These are phyloP conservation scores for Pseudopipra pipra DNA, from an alignment of 2,113 vertebrate species.

Conservation along the genomic window DNA sequence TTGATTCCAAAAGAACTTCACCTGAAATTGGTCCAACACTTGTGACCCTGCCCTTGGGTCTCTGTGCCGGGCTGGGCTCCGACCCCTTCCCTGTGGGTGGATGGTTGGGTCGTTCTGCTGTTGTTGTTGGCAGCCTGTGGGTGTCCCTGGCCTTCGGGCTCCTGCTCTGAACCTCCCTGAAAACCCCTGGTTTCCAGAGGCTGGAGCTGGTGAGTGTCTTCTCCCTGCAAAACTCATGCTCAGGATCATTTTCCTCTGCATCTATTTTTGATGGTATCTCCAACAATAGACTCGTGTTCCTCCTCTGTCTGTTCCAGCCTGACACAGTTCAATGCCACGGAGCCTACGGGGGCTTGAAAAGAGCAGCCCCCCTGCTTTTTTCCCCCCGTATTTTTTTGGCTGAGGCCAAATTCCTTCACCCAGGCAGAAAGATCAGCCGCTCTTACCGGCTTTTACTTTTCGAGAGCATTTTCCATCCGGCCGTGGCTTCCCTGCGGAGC, in stretches of 20 bases:
- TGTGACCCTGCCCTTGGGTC: background rate
- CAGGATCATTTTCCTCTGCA: background rate
- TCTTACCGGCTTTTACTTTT: conserved; percentile 19
- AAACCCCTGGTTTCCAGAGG: background rate
- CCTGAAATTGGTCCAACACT: background rate
- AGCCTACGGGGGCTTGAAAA: conserved; percentile 64
- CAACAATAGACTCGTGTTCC: background rate
- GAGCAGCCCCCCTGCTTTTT: conserved; percentile 5
- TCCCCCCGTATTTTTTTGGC: background rate
- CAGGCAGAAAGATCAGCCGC: conserved; percentile 54
- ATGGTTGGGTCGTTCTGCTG: background rate
- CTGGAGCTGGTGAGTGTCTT: background rate
- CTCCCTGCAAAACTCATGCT: background rate
- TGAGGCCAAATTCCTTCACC: conserved; percentile 63
- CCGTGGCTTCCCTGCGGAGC: background rate
- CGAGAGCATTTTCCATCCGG: background rate
- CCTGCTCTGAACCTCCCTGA: background rate
- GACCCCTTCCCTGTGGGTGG: background rate
- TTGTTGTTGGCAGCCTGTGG: background rate
- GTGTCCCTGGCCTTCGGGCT: background rate
- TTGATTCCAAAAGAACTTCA: background rate
- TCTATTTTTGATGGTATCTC: background rate
- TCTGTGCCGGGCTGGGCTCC: background rate
- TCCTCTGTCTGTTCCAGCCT: background rate
- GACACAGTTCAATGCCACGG: conserved; percentile 30